Evolutionary conservation across 2,113 vertebrate species (phyloP).

Genomic region (Chinchilla lanigera): DNA sequence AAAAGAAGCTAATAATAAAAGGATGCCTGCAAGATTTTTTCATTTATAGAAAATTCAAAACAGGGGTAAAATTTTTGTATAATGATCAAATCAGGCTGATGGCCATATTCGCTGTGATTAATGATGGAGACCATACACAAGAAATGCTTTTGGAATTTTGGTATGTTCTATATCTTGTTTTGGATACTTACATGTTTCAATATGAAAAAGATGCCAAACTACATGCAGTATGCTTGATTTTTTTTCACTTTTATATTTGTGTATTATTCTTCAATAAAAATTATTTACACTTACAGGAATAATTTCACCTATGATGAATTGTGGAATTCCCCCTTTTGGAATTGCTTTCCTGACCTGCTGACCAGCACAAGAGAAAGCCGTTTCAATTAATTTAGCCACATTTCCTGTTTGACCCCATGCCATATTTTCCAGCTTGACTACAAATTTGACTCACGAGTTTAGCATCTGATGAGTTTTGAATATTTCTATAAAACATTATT

Average conservation of each 20-base stretch:
- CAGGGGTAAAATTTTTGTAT: not conserved
- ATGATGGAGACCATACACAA: too few species aligned
- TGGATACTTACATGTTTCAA: not conserved
- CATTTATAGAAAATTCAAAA: not conserved
- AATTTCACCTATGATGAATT: not conserved
- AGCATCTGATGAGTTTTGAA: not conserved
- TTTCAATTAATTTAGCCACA: not conserved
- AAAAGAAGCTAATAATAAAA: not conserved
- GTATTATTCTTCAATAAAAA: not conserved
- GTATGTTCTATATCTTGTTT: not conserved
- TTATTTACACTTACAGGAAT: not conserved
- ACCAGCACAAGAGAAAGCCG: not conserved
- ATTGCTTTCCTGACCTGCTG: not conserved
- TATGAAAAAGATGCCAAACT: not conserved
- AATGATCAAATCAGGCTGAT: not conserved
- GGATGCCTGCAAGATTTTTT: not conserved
- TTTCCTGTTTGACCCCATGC: not conserved
- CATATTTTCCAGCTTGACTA: not conserved
- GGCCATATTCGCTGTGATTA: not conserved
- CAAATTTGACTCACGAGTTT: not conserved
- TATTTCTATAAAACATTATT: not conserved
- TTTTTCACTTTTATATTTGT: not conserved
- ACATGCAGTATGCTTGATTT: not conserved
- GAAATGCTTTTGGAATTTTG: not conserved
- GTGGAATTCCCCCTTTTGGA: not conserved